A percentile compares a stretch with the other conserved stretches of the same genome.
These are phyloP conservation scores for Harpalus rufipes DNA, from an alignment of 2,888 invertebrate species.

Conservation along the genomic window DNA sequence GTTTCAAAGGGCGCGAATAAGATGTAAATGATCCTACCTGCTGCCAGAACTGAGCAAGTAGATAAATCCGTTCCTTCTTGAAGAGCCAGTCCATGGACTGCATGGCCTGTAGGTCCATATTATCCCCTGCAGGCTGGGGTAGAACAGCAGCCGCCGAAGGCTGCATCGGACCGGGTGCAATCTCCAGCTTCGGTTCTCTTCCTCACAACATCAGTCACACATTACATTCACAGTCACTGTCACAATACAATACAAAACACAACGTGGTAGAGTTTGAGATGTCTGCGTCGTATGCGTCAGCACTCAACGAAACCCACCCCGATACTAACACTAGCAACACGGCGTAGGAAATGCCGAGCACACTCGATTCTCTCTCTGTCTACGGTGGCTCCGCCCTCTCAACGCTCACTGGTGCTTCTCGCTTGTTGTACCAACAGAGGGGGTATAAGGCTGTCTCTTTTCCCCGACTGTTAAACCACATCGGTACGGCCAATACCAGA, in stretches of 20 bases:
- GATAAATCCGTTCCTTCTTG: conserved; percentile 96
- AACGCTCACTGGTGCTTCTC: conserved; percentile 76
- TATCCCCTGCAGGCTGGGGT: conserved; percentile 84
- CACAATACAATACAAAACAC: conserved; percentile 7
- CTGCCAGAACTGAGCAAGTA: conserved; percentile 97
- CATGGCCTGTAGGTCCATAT: conserved; percentile 96
- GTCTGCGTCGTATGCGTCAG: conserved; percentile 76
- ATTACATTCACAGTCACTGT: conserved; percentile 29
- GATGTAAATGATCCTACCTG: conserved; percentile 84
- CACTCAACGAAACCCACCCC: conserved; percentile 81
- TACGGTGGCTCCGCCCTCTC: conserved; percentile 81
- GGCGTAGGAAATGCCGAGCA: too few species aligned
- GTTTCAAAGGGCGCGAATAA: not conserved
- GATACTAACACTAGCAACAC: conserved; percentile 76
- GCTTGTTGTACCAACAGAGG: conserved; percentile 4
- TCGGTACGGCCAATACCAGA: conserved; percentile 72
- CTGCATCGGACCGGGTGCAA: conserved; percentile 76
- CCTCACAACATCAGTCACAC: conserved; percentile 3
- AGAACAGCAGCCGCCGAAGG: conserved; percentile 82
- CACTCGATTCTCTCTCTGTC: conserved; percentile 75
- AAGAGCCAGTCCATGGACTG: conserved; percentile 98
- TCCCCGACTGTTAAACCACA: conserved; percentile 69
- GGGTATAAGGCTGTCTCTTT: conserved; percentile 69
- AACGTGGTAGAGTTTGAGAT: conserved; percentile 3
- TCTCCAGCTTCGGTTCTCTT: conserved; percentile 37